Percentiles rank a stretch among this genome's conserved stretches.
Evolutionary conservation across 2,113 vertebrate species (phyloP).

Genomic region (Athene cunicularia): DNA sequence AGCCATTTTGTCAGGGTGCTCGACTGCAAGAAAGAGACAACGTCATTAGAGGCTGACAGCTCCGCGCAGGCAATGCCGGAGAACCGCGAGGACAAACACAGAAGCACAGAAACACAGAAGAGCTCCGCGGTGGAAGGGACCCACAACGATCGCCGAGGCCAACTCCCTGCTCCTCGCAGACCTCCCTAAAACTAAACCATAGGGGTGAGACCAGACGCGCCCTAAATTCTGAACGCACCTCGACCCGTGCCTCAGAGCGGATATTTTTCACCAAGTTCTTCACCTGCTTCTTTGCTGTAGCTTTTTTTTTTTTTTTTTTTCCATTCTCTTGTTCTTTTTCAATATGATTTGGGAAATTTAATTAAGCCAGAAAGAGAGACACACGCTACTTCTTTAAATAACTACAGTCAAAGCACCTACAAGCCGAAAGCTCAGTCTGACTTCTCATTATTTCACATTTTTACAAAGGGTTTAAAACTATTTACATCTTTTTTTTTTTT

Average conservation of each 20-base stretch:
- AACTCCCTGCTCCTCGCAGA: neutral
- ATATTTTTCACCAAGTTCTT: neutral
- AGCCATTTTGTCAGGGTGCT: constrained; percentile 97
- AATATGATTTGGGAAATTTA: neutral
- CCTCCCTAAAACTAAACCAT: neutral
- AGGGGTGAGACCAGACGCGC: rapidly evolving
- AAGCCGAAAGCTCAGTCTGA: neutral
- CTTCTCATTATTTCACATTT: neutral
- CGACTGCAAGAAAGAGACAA: constrained; percentile 79
- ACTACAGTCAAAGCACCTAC: neutral
- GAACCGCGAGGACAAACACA: neutral
- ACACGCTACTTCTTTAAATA: neutral
- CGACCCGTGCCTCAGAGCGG: neutral
- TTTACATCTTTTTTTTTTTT: neutral
- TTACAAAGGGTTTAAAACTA: neutral
- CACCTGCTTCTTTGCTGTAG: too few species aligned
- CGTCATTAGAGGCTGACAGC: constrained; percentile 50
- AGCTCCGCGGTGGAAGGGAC: neutral
- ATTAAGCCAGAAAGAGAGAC: neutral
- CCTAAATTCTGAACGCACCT: too few species aligned
- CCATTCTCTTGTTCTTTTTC: neutral
- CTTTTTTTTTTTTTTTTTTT: neutral
- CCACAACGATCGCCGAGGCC: rapidly evolving
- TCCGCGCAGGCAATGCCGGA: neutral
- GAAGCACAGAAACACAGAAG: neutral